Base-by-base conservation (phyloP, 2,113 vertebrate genomes). In the Carettochelys insculpta region DNA sequence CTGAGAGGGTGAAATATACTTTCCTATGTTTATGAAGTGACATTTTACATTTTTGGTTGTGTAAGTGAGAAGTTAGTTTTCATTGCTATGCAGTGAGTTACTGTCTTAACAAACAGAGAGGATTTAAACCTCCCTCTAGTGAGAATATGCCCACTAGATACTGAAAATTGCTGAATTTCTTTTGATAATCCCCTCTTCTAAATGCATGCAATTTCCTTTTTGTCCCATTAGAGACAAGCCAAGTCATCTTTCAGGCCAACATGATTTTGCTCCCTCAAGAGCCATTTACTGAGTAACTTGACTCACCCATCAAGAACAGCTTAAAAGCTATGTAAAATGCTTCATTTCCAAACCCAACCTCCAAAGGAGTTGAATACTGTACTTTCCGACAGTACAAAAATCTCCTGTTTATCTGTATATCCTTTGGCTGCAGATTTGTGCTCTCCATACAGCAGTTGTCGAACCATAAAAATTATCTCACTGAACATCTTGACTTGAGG, bases 31-130 rank as follows among this genome's bases (percentile, higher is more conserved):
- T 89, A 56, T 43, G 27, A 11, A 52, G 14, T 77, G 11, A 56
- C 11, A 10, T 61, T 85, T 17, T 85, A 53, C 87, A 77, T 54
- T 0, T 0, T 31, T 41, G 41, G n/a, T n/a, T n/a, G n/a, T n/a
- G n/a, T n/a, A 80, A 34, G 31, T 83, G 22, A 71, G 84, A 90
- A 3, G 2, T 50, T 83, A 80, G 6, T 47, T 80, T 86, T 77
- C 25, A 83, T 92, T 56, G 9, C n/a, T 0, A 0, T 47, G 6
- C 41, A 79, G 4, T 19, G 20, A 83, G 5, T 73, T 90, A 3
- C 9, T 76, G 68, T 80, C 6, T 80, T n/a, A 47, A 6, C 19
- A 48, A 17, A 31, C 3, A n/a, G n/a, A 19, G 61, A 4, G 17
- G 8, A n/a, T 38, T 68, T 68, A 68, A 68, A 38, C 10, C 19